phyloP scores from a whole-genome alignment of 2,797 vertebrate genomes.

The Limnodromus scolopaceus region DNA sequence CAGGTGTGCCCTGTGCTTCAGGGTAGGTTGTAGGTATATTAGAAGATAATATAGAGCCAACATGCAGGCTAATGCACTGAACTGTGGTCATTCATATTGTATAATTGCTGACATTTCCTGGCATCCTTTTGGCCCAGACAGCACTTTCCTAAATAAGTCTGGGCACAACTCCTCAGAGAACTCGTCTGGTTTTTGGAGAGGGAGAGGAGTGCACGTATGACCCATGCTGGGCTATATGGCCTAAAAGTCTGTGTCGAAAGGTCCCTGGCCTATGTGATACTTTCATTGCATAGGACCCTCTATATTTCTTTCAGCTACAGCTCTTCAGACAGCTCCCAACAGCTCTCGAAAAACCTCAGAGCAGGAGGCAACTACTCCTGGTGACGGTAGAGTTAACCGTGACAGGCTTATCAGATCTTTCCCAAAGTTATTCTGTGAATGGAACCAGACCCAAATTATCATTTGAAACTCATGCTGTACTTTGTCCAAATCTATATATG shows the following conservation, averaged over 20 bases:
- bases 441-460: not conserved
- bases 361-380: not conserved
- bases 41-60: not conserved
- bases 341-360: not conserved
- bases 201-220: not conserved
- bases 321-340: not conserved
- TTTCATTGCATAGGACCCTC: fast-evolving
- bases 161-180: not conserved
- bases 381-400: not conserved
- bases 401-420: not conserved
- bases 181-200: not conserved
- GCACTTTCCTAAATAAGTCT: not conserved
- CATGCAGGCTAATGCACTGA: not conserved
- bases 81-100: not conserved
- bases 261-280: not conserved
- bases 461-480: not conserved
- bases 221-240: not conserved
- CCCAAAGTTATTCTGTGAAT: not conserved
- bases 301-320: not conserved
- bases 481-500: not conserved
- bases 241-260: not conserved
- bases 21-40: not conserved
- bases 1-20: not conserved
- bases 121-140: not conserved
- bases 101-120: not conserved